A percentile compares a stretch with the other conserved stretches of the same genome.
phyloP scores from a whole-genome alignment of 2,888 invertebrate genomes.

The Schizotus pectinicornis region DNA sequence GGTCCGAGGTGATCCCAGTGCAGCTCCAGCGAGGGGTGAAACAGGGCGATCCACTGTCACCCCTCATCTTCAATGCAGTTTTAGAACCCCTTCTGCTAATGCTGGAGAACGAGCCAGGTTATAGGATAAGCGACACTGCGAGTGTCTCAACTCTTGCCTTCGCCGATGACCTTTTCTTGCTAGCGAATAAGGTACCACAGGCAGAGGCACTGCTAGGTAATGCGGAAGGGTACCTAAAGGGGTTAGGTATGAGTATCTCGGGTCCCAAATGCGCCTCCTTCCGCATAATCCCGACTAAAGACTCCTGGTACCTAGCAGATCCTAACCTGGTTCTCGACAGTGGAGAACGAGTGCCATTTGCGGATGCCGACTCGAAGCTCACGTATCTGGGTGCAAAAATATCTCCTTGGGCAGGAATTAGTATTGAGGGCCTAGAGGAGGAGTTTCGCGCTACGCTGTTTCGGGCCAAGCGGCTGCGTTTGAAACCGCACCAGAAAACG shows the following conservation, averaged over 20 bases:
- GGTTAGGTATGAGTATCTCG: slow-evolving; percentile 33
- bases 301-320: slow-evolving; percentile 44
- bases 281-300: slow-evolving; percentile 33
- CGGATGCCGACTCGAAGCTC: slow-evolving; percentile 36
- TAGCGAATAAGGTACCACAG: too few relatives aligned
- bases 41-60: too few relatives aligned
- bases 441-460: slow-evolving; percentile 31
- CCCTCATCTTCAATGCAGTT: too few relatives aligned
- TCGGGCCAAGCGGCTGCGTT: slow-evolving; percentile 40
- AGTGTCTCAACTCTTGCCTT: too few relatives aligned
- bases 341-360: slow-evolving; percentile 37
- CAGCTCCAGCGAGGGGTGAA: too few relatives aligned
- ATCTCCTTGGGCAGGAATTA: slow-evolving; percentile 42
- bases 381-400: slow-evolving; percentile 45
- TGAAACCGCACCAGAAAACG: slow-evolving; percentile 54
- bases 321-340: slow-evolving; percentile 34
- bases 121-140: too few relatives aligned
- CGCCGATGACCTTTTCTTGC: too few relatives aligned
- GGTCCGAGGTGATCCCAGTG: too few relatives aligned
- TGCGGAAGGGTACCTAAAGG: slow-evolving; percentile 22
- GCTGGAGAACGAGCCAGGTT: too few relatives aligned
- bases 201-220: too few relatives aligned
- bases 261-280: slow-evolving; percentile 36
- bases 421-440: slow-evolving; percentile 24
- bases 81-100: too few relatives aligned